These are phyloP conservation scores for Aptenodytes forsteri DNA, from an alignment of 2,113 vertebrate genomes.

Conservation along the genomic window DNA sequence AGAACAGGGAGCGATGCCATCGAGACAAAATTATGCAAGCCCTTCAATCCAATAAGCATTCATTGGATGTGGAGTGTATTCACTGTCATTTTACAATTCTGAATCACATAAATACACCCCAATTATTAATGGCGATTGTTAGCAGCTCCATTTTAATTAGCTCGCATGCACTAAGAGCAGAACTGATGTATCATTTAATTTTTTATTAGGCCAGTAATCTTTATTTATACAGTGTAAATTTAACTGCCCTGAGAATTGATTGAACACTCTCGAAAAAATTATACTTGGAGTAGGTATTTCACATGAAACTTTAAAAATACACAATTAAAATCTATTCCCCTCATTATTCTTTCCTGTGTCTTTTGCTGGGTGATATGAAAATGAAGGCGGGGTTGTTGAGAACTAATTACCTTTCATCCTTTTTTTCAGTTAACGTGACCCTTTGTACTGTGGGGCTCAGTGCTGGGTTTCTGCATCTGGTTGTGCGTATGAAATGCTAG, in stretches of 20 bases:
- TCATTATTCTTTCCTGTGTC: not conserved
- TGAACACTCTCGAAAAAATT: not conserved
- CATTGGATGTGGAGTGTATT: not conserved
- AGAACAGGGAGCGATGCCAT: not conserved
- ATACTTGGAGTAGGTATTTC: not conserved
- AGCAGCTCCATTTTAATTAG: slow-evolving; percentile 20
- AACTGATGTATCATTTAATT: not conserved
- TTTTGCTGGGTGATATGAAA: not conserved
- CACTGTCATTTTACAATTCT: not conserved
- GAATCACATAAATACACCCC: not conserved
- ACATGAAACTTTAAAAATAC: not conserved
- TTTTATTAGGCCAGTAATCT: not conserved
- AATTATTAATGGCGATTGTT: slow-evolving; percentile 11
- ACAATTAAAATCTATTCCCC: not conserved
- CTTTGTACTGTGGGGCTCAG: not conserved
- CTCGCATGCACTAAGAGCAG: not conserved
- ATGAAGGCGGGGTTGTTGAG: not conserved
- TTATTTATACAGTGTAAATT: not conserved
- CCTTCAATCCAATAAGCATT: not conserved
- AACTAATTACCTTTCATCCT: not conserved
- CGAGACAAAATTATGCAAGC: not conserved
- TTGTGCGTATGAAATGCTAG: not conserved
- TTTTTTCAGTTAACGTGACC: not conserved
- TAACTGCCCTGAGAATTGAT: not conserved
- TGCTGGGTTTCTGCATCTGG: not conserved